Evolutionary conservation across 1,140 invertebrate species (phyloP), one percentile per base, ranked within the genome.

Genomic region (Anthonomus grandis): DNA sequence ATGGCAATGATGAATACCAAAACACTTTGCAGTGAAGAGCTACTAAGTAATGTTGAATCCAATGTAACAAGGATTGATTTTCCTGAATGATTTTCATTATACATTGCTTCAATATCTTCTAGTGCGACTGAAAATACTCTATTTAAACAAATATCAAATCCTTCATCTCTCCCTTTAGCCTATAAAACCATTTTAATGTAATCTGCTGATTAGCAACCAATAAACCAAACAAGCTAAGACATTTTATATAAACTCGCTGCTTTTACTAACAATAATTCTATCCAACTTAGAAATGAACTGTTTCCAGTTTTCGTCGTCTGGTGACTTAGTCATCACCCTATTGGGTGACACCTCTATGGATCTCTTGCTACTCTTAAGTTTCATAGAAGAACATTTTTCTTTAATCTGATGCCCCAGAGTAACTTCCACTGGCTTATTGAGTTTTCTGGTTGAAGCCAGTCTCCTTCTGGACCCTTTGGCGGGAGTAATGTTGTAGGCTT

Each of bases 201-300:
- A n/a, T n/a, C n/a, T n/a, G n/a, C 13, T 13, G 24, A 9, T 10
- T 9, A 45, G 24, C 19, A 45, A 21, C 19, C 18, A n/a, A n/a
- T n/a, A n/a, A n/a, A n/a, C n/a, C n/a, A n/a, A 47, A 54, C 6
- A 24, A 23, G 42, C 42, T 25, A 57, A 39, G 22, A 31, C 27
- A 41, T 4, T 34, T 51, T 55, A 54, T 42, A 64, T 46, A 42
- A 60, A 57, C 22, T 62, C 60, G 45, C 31, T 41, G 12, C 27
- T 53, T 56, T 63, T 68, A 42, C 21, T 46, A 41, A 55, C 48
- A 17, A 66, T 64, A 9, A 68, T 66, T 8, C 59, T 59, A 42
- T 68, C 60, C 12, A 68, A 50, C 49, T 68, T 64, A 3, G 42
- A 38, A 27, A 66, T 56, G 46, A 68, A 68, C 27, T 65, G 31